Evolutionary conservation across 2,888 invertebrate genomes (phyloP).

Genomic region (Yponomeuta plumbellus): DNA sequence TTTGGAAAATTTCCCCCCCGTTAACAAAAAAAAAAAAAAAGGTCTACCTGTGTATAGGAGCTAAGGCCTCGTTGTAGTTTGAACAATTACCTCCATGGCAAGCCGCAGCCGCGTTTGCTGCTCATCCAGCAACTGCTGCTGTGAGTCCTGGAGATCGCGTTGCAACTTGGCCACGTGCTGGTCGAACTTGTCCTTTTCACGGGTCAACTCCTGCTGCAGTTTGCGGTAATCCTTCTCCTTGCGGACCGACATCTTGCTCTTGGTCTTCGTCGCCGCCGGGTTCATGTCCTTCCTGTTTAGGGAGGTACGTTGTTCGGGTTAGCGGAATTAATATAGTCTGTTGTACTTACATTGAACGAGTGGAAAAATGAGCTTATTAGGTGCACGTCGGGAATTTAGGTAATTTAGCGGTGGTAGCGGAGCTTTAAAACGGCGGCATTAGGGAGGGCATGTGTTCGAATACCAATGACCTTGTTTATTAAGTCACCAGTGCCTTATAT

Average conservation of each 20-base stretch:
- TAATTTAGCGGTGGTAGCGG: too few relatives aligned
- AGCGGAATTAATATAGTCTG: neutral
- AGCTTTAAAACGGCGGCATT: too few relatives aligned
- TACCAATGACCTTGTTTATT: too few relatives aligned
- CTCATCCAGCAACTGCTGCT: conserved; percentile 86
- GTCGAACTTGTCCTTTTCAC: conserved; percentile 96
- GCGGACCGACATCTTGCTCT: conserved; percentile 87
- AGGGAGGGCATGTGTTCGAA: too few relatives aligned
- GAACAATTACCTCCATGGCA: conserved; percentile 87
- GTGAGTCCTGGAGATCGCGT: conserved; percentile 89
- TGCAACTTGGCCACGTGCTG: conserved; percentile 90
- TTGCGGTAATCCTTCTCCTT: conserved; percentile 97
- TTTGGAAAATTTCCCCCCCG: too few relatives aligned
- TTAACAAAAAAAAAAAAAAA: too few relatives aligned
- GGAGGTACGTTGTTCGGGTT: neutral
- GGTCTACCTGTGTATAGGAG: too few relatives aligned
- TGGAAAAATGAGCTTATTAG: too few relatives aligned
- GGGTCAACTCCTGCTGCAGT: conserved; percentile 94
- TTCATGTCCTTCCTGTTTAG: conserved; percentile 74
- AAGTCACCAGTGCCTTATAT: too few relatives aligned
- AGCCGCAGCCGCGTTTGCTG: conserved; percentile 73
- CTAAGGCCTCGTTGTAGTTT: too few relatives aligned
- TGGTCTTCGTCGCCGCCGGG: conserved; percentile 84
- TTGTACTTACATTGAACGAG: neutral
- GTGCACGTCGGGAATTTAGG: too few relatives aligned